Base-by-base conservation (phyloP, 2,888 invertebrate genomes). In the Nomada ruficornis region DNA sequence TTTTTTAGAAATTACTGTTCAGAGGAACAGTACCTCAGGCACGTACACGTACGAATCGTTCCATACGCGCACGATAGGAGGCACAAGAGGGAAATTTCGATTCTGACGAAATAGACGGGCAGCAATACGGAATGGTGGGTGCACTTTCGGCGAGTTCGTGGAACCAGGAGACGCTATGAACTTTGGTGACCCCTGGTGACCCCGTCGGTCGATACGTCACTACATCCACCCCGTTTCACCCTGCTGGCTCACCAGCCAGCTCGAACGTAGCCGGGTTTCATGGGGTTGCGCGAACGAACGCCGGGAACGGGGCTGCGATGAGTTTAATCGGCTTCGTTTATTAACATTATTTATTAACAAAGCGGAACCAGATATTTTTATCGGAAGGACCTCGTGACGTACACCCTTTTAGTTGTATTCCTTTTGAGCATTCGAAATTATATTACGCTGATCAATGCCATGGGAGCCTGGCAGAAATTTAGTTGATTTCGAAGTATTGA, bases 121-220 rank as follows among this genome's bases (percentile, higher is more conserved):
- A 57, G 69, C 60, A 65, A 63, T 65, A 42, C 54, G 47, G 47
- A 75, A 77, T 77, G 60, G 65, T 59, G 11, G 72, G 44, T 42
- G 76, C 42, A 74, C 15, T 73, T 83, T 84, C 81, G 80, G 71
- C 23, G 71, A 81, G 83, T 83, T 90, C 90, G 89, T 90, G 91
- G 15, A 89, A 91, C 90, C 88, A 84, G 88, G 80, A 90, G 89
- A 88, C 64, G 88, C 88, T 89, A 88, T 93, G 93, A 93, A 93
- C 93, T 93, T 93, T 91, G 88, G 90, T 93, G 93, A 93, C 92
- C 93, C 86, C 91, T 72, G 88, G 87, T 93, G 93, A 93, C 93
- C 93, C 89, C 92, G 88, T 70, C 90, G 93, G 90, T 93, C 93
- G 93, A 93, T 93, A 93, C 91, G 90, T 91, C 90, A 92, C 90